These are phyloP conservation scores for Tetragnatha versicolor DNA, from an alignment of 1,140 invertebrate species.

Conservation along the genomic window DNA sequence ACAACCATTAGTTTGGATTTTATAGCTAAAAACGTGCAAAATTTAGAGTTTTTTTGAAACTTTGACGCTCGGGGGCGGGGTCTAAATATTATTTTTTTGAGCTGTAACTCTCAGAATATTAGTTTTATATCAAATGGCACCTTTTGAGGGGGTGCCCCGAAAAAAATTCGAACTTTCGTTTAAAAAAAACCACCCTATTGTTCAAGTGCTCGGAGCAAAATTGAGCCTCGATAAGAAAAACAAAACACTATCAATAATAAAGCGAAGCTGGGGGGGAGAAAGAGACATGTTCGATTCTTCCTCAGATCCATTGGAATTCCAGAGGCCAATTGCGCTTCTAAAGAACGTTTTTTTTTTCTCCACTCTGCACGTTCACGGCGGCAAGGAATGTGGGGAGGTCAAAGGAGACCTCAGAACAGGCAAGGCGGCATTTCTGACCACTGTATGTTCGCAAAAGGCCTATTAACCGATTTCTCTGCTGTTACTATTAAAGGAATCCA, in stretches of 20 bases:
- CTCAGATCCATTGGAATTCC: constrained; percentile 42
- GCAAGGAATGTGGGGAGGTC: constrained; percentile 1
- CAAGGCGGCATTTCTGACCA: constrained; percentile 20
- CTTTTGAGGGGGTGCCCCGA: too few species aligned
- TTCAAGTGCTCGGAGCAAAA: constrained; percentile 8
- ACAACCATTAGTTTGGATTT: too few species aligned
- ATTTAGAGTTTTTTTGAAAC: too few species aligned
- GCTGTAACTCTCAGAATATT: too few species aligned
- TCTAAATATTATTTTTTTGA: too few species aligned
- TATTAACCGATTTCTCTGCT: neutral
- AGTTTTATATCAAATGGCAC: too few species aligned
- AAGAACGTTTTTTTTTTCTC: constrained; percentile 17
- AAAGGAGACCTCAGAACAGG: constrained; percentile 5
- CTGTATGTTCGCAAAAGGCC: too few species aligned
- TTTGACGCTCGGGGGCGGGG: too few species aligned
- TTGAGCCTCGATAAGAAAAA: neutral
- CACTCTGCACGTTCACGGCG: constrained; percentile 7
- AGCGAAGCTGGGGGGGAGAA: neutral
- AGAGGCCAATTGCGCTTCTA: constrained; percentile 40
- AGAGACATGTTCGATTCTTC: constrained; percentile 47
- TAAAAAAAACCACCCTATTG: constrained; percentile 23
- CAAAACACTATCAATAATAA: constrained; percentile 42
- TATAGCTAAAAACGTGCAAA: too few species aligned
- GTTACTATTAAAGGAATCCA: neutral
- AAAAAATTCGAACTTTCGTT: too few species aligned